Evolutionary conservation across 2,888 invertebrate genomes (phyloP), one percentile per base, ranked within the genome.

Genomic region (Rhagium mordax): DNA sequence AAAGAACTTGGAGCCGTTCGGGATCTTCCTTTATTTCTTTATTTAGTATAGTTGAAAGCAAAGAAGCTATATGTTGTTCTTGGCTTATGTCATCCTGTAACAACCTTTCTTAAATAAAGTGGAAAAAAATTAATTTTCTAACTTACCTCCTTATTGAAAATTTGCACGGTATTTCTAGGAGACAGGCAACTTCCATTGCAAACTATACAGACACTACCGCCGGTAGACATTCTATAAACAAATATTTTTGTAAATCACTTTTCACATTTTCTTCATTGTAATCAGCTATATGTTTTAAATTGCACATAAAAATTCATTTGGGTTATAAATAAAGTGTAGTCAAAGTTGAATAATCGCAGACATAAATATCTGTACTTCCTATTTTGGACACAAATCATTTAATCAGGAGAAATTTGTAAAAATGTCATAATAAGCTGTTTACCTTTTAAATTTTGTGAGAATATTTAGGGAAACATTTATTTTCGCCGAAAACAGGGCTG

Each of bases 111-210:
- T 33, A 61, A 27, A 48, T 53, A 49, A 64, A 27, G 20, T 59
- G 15, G 20, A 71, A 62, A 33, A 62, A 8, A 24, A n/a, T n/a
- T 24, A 33, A 21, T 21, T 15, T 33, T 57, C 5, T 3, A 7
- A 80, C 81, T 77, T 83, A 88, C 88, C 79, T 87, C 86, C 74
- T 85, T 83, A 75, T 86, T 87, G 81, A 92, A 91, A 75, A 92
- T 90, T 66, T 88, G 88, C 33, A 91, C 86, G 57, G 90, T 89
- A 82, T 90, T 91, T 74, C 90, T 86, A 24, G 88, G 88, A 0
- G 90, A 90, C 4, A 89, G 88, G 8, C 90, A 90, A 78, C 89
- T 89, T 59, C 87, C 89, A 82, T 91, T 90, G 85, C 94, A 94
- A 57, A 94, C 89, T 57, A 93, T 88, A 81, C 94, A 94, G 69